phyloP scores from a whole-genome alignment of 2,113 vertebrate genomes.

The Peromyscus polionotus region DNA sequence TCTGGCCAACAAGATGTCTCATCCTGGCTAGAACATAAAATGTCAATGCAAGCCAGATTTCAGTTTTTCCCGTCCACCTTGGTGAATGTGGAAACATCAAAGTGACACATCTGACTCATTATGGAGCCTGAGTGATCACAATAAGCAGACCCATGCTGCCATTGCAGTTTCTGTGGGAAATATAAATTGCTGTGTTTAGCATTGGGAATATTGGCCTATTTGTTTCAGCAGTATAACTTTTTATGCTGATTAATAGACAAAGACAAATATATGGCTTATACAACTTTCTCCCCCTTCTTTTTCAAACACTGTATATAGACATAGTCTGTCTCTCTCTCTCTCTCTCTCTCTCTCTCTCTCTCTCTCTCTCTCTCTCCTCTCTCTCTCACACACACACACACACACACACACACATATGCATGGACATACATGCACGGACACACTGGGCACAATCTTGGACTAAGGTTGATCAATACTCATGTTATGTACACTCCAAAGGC shows the following conservation, averaged over 20 bases:
- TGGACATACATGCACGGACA: not conserved
- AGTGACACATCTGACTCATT: not conserved
- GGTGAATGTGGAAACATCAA: not conserved
- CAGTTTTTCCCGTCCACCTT: not conserved
- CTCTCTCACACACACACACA: not conserved
- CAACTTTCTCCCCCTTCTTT: not conserved
- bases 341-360: no score
- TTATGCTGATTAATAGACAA: not conserved
- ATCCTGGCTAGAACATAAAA: not conserved
- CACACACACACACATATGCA: not conserved
- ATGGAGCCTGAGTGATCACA: not conserved
- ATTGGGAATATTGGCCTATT: not conserved
- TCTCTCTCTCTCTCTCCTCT: no score
- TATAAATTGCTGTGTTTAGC: not conserved
- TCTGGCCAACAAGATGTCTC: not conserved
- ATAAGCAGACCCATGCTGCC: rapidly evolving
- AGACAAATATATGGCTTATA: not conserved
- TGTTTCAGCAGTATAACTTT: not conserved
- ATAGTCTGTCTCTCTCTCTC: not conserved
- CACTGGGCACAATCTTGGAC: not conserved
- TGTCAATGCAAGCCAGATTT: not conserved
- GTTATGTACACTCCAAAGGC: not conserved
- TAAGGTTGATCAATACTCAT: not conserved
- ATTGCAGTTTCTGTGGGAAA: not conserved
- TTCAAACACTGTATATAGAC: not conserved